phyloP scores from a whole-genome alignment of 2,888 invertebrate genomes.

The Rhagonycha lutea region DNA sequence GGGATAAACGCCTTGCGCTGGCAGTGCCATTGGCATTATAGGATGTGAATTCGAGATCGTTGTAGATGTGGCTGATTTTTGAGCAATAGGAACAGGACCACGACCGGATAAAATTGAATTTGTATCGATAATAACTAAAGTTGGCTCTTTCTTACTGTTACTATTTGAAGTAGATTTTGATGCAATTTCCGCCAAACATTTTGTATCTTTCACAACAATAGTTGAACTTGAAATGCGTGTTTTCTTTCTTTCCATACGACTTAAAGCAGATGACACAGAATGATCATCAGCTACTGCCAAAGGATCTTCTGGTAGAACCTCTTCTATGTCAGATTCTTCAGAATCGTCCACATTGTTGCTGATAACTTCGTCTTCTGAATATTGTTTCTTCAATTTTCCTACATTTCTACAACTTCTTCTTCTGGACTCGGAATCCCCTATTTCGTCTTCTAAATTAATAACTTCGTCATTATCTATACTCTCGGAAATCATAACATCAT shows the following conservation, averaged over 20 bases:
- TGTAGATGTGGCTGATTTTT: constrained; percentile 46
- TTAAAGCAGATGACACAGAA: constrained; percentile 7
- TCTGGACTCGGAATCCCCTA: constrained; percentile 48
- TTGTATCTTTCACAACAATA: constrained; percentile 74
- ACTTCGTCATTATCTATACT: constrained; percentile 26
- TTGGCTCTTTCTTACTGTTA: constrained; percentile 70
- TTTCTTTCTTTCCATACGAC: constrained; percentile 12
- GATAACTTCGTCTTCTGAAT: constrained; percentile 23
- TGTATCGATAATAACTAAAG: constrained; percentile 78
- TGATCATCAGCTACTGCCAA: constrained; percentile 54
- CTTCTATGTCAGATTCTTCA: constrained; percentile 60
- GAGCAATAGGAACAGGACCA: constrained; percentile 60
- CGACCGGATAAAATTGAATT: constrained; percentile 71
- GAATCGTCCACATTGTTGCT: constrained; percentile 13
- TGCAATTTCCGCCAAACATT: constrained; percentile 71
- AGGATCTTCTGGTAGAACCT: constrained; percentile 64
- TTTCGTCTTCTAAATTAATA: constrained; percentile 43
- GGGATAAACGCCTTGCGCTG: constrained; percentile 68
- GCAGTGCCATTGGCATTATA: constrained; percentile 59
- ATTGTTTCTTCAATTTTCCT: constrained; percentile 52
- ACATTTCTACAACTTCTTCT: constrained; percentile 62
- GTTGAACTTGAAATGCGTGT: constrained; percentile 42
- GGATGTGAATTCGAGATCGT: constrained; percentile 50
- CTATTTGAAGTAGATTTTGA: constrained; percentile 59
- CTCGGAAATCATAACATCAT: constrained; percentile 31